phyloP scores from a whole-genome alignment of 2,888 invertebrate genomes.

The Diachrysia chrysitis region DNA sequence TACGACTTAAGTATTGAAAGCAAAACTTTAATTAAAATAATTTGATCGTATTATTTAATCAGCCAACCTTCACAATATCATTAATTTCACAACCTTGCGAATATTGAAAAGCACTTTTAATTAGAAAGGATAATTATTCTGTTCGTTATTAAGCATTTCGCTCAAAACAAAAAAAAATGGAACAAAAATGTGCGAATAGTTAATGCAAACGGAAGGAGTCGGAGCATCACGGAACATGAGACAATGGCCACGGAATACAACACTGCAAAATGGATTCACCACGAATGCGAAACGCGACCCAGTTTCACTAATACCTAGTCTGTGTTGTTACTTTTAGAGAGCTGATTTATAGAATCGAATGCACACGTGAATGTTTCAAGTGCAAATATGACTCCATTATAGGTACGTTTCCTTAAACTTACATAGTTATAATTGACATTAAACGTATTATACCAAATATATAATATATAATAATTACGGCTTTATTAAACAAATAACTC shows the following conservation, averaged over 20 bases:
- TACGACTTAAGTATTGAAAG: not conserved
- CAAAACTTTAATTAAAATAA: slow-evolving; percentile 1
- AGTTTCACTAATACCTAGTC: slow-evolving; percentile 69
- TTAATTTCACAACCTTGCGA: slow-evolving; percentile 7
- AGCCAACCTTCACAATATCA: not conserved
- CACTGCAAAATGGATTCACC: slow-evolving; percentile 73
- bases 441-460: not conserved
- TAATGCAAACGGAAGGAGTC: slow-evolving; percentile 69
- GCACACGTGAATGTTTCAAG: slow-evolving; percentile 29
- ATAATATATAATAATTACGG: not conserved
- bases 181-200: slow-evolving; percentile 56
- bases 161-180: slow-evolving; percentile 51
- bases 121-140: slow-evolving; percentile 38
- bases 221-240: slow-evolving; percentile 64
- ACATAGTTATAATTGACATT: not conserved
- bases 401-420: slow-evolving; percentile 9
- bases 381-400: slow-evolving; percentile 33
- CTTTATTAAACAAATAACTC: not conserved
- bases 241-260: slow-evolving; percentile 63
- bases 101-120: slow-evolving; percentile 27
- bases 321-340: slow-evolving; percentile 56
- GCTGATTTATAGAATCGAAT: slow-evolving; percentile 58
- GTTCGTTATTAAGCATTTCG: slow-evolving; percentile 26
- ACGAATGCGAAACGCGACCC: slow-evolving; percentile 74
- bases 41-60: not conserved